Percentiles rank a stretch among this genome's conserved stretches.
Evolutionary conservation across 2,797 vertebrate species (phyloP).

Genomic region (Megalops cyprinoides): DNA sequence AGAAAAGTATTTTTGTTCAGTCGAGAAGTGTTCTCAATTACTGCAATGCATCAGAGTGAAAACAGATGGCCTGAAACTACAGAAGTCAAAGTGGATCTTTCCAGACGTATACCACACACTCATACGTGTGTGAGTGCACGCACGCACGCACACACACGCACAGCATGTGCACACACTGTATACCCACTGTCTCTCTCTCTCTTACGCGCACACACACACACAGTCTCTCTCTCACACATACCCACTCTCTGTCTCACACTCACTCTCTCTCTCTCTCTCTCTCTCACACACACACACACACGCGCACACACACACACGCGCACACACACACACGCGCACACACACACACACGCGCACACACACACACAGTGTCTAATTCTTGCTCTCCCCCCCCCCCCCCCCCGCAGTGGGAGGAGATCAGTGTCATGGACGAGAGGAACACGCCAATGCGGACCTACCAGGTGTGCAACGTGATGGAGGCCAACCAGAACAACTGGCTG

Average conservation of each 20-base stretch:
- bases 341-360: no score
- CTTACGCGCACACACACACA: slow-evolving; percentile 58
- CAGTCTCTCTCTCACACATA: slow-evolving; percentile 59
- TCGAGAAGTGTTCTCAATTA: slow-evolving; percentile 79
- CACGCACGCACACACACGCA: slow-evolving; percentile 40
- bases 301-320: not conserved
- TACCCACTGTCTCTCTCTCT: no score
- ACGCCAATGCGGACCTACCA: slow-evolving; percentile 89
- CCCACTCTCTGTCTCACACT: no score
- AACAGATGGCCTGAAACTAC: slow-evolving; percentile 70
- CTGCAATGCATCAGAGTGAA: slow-evolving; percentile 75
- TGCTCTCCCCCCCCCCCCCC: not conserved
- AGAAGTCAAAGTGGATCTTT: slow-evolving; percentile 75
- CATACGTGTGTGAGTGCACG: no score
- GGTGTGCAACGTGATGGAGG: slow-evolving; percentile 96
- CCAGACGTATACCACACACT: slow-evolving; percentile 48
- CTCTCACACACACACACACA: slow-evolving; percentile 47
- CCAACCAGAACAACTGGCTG: slow-evolving; percentile 96
- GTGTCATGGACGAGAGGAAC: slow-evolving; percentile 84
- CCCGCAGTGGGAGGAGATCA: slow-evolving; percentile 84
- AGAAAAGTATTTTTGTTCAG: slow-evolving; percentile 76
- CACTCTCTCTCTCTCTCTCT: no score
- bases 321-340: no score
- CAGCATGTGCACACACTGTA: slow-evolving; percentile 46
- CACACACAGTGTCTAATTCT: no score